phyloP scores from a whole-genome alignment of 2,113 vertebrate species.

The Melanerpes formicivorus region DNA sequence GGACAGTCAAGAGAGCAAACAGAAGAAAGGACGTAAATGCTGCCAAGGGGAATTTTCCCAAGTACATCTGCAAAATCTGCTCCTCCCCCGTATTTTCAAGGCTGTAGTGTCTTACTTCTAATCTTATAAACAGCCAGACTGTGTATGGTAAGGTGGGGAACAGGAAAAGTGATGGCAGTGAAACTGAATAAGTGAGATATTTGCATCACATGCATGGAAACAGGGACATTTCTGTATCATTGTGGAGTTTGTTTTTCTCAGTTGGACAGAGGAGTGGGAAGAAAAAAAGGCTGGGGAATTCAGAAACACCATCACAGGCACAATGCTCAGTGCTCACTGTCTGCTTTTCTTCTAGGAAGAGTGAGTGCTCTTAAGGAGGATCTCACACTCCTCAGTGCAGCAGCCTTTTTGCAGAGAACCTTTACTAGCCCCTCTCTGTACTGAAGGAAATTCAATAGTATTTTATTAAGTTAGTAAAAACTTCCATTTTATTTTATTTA shows the following conservation, averaged over 20 bases:
- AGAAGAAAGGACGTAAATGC: background rate
- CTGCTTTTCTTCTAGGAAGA: background rate
- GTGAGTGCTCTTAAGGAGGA: background rate
- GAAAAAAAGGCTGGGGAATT: background rate
- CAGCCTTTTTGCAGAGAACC: background rate
- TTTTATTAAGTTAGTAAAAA: conserved; percentile 5
- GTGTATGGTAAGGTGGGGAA: background rate
- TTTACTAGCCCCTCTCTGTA: background rate
- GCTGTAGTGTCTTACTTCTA: background rate
- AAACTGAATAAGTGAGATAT: background rate
- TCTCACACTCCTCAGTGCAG: background rate
- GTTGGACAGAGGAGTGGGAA: background rate
- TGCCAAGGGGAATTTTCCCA: background rate
- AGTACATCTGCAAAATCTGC: background rate
- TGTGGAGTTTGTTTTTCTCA: background rate
- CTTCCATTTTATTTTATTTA: background rate
- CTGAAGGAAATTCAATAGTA: background rate
- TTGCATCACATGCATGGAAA: background rate
- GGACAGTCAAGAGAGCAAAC: background rate
- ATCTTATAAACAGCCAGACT: background rate
- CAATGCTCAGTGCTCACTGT: background rate
- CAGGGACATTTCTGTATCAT: accelerated
- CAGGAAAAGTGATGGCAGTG: background rate
- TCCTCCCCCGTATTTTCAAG: background rate
- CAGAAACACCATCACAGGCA: background rate